These are phyloP conservation scores for Triops cancriformis DNA, from an alignment of 1,140 invertebrate genomes.

Conservation along the genomic window DNA sequence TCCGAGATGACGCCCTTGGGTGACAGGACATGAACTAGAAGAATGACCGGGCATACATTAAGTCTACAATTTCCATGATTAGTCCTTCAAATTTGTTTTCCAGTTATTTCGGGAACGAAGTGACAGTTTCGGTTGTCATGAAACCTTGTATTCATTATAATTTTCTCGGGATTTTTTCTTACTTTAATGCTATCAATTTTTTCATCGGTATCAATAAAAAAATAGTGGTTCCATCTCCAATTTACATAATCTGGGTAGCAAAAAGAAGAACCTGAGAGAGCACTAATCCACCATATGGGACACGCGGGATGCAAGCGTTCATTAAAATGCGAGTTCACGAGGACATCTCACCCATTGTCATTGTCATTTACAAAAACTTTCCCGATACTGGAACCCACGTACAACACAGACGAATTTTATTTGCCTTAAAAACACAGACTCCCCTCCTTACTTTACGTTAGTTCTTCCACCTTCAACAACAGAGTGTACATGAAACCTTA, in stretches of 20 bases:
- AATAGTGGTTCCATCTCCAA: too few species aligned
- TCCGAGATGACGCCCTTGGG: neutral
- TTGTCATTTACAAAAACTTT: neutral
- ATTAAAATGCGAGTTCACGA: conserved; percentile 4
- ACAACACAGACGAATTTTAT: neutral
- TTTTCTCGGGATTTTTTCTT: too few species aligned
- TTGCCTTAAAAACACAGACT: neutral
- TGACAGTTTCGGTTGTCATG: too few species aligned
- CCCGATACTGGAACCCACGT: neutral
- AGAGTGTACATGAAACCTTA: too few species aligned
- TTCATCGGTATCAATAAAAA: too few species aligned
- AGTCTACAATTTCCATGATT: neutral
- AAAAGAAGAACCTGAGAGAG: neutral
- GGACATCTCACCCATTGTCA: neutral
- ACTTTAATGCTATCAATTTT: too few species aligned
- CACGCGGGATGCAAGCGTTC: neutral
- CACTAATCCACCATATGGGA: neutral
- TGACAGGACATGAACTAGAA: neutral
- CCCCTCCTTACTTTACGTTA: too few species aligned
- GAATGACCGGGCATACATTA: neutral
- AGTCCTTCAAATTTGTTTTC: neutral
- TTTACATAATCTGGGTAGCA: too few species aligned
- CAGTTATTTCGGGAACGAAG: neutral
- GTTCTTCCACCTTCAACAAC: too few species aligned
- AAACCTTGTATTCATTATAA: too few species aligned